A percentile compares a stretch with the other conserved stretches of the same genome.
These are phyloP conservation scores for Bruchidius siliquastri DNA, from an alignment of 2,888 invertebrate species.

Conservation along the genomic window DNA sequence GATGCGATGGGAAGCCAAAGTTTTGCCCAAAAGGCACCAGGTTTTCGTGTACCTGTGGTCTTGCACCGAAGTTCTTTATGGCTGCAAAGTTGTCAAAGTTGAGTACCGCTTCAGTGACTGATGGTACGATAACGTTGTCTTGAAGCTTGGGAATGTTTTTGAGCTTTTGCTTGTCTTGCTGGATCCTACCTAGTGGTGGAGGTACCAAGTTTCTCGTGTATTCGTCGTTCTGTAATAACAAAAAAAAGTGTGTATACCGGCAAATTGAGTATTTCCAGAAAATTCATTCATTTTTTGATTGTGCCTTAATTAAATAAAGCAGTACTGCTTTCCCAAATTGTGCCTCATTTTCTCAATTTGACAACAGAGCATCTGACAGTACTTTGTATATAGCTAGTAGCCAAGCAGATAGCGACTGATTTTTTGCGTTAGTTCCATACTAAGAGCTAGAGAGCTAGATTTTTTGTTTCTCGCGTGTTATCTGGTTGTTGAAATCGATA, in stretches of 20 bases:
- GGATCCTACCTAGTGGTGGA: slow-evolving; percentile 42
- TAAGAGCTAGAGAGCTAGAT: too few species aligned
- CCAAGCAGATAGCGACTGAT: too few species aligned
- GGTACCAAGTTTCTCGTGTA: slow-evolving; percentile 48
- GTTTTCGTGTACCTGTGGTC: slow-evolving; percentile 33
- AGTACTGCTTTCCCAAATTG: too few species aligned
- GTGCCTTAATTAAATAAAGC: too few species aligned
- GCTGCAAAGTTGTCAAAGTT: neutral
- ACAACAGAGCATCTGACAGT: too few species aligned
- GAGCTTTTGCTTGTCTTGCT: slow-evolving; percentile 11
- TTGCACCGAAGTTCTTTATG: slow-evolving; percentile 18
- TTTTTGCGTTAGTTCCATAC: too few species aligned
- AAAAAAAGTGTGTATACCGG: slow-evolving; percentile 11
- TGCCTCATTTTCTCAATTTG: too few species aligned
- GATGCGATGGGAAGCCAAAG: slow-evolving; percentile 30
- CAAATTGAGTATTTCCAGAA: too few species aligned
- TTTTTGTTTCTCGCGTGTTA: too few species aligned
- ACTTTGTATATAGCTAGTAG: too few species aligned
- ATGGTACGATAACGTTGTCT: slow-evolving; percentile 18
- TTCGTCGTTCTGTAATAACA: slow-evolving; percentile 39
- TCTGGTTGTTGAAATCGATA: too few species aligned
- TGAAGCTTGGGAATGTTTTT: slow-evolving; percentile 21
- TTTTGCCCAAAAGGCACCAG: slow-evolving; percentile 31
- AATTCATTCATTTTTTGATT: too few species aligned
- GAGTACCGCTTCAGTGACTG: neutral